These are phyloP conservation scores for Brienomyrus longianalis DNA, from an alignment of 2,113 vertebrate species.

Conservation along the genomic window DNA sequence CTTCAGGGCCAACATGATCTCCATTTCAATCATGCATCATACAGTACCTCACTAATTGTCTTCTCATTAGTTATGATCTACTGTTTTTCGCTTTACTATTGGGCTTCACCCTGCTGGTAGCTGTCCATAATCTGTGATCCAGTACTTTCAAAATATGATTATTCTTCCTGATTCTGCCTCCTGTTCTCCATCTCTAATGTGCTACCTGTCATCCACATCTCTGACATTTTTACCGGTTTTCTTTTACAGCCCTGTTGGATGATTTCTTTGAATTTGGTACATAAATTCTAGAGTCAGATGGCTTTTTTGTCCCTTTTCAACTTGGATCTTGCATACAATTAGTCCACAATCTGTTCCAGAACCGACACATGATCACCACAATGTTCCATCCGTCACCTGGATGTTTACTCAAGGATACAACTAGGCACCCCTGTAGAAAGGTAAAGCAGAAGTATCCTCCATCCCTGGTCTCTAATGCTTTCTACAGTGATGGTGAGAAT, in stretches of 20 bases:
- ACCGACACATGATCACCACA: background rate
- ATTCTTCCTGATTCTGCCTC: background rate
- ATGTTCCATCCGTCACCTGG: background rate
- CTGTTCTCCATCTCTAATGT: background rate
- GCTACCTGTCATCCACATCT: background rate
- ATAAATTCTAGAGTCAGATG: background rate
- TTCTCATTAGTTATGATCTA: background rate
- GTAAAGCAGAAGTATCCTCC: background rate
- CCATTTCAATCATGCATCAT: background rate
- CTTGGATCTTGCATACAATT: background rate
- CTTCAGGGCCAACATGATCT: background rate
- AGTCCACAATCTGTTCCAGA: background rate
- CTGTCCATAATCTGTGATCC: background rate
- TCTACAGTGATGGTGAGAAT: background rate
- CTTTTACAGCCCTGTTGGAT: background rate
- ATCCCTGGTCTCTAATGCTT: background rate
- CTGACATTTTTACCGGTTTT: background rate
- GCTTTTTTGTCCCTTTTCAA: background rate
- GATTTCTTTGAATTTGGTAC: background rate
- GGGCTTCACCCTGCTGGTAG: background rate
- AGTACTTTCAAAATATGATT: background rate
- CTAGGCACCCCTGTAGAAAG: background rate
- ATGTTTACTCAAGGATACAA: background rate
- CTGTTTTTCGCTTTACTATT: background rate
- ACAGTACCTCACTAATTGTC: background rate